Conservation (phyloP, 2,797 vertebrate genomes). For the Psittacula echo region DNA sequence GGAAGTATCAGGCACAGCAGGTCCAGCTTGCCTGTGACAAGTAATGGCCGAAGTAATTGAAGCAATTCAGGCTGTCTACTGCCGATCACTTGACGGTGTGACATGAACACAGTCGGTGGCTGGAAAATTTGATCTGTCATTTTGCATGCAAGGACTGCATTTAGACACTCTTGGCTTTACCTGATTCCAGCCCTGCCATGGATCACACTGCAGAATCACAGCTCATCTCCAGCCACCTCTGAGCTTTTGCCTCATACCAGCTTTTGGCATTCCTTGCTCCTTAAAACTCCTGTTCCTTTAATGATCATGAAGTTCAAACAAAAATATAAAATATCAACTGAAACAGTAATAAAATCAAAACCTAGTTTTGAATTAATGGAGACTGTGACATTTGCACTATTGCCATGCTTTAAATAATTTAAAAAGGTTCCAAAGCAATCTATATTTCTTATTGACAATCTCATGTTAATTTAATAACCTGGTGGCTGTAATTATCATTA, state of each 20-base stretch:
- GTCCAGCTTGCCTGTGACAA: too few relatives aligned
- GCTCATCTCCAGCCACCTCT: not conserved
- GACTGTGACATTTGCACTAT: not conserved
- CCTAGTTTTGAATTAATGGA: not conserved
- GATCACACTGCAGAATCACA: not conserved
- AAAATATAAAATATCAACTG: not conserved
- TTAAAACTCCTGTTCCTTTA: conserved; percentile 10
- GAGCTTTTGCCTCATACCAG: not conserved
- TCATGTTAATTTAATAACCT: conserved; percentile 39
- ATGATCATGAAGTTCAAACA: not conserved
- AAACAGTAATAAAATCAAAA: conserved; percentile 7
- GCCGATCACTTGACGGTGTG: not conserved
- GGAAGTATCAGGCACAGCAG: not conserved
- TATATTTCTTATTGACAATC: conserved; percentile 19
- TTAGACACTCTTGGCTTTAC: not conserved
- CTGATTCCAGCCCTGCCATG: not conserved
- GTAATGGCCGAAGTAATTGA: not conserved
- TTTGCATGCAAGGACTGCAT: not conserved
- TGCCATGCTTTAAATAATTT: conserved; percentile 11
- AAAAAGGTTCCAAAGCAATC: conserved; percentile 19
- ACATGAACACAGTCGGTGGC: not conserved
- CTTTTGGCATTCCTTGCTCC: not conserved
- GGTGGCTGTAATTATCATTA: conserved; percentile 12
- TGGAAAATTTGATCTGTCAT: not conserved
- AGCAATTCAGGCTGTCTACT: not conserved